Evolutionary conservation across 2,113 vertebrate genomes (phyloP).

Genomic region (Ancistrus triradiatus): DNA sequence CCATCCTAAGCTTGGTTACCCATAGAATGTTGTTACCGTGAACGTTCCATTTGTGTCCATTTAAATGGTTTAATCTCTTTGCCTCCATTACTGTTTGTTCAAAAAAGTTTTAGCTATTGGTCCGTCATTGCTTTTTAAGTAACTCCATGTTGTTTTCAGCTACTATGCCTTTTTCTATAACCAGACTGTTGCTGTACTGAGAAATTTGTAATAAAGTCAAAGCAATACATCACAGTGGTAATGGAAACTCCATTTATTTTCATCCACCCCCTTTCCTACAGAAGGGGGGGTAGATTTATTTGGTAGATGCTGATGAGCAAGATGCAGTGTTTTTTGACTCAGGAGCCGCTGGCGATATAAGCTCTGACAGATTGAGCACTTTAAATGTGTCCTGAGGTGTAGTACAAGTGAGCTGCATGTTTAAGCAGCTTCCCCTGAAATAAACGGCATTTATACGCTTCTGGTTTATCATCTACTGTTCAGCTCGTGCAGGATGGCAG

Average conservation of each 20-base stretch:
- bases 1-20: too few species aligned
- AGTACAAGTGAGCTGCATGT: slow-evolving; percentile 31
- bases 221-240: slow-evolving; percentile 18
- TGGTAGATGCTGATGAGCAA: slow-evolving; percentile 32
- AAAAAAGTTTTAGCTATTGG: too few species aligned
- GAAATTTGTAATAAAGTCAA: neutral
- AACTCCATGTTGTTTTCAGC: too few species aligned
- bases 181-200: too few species aligned
- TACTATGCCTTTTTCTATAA: too few species aligned
- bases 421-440: slow-evolving; percentile 21
- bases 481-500: slow-evolving; percentile 6
- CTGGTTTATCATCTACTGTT: neutral
- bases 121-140: too few species aligned
- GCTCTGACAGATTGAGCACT: slow-evolving; percentile 30
- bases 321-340: slow-evolving; percentile 31
- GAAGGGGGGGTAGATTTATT: slow-evolving; percentile 11
- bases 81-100: too few species aligned
- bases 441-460: slow-evolving; percentile 10
- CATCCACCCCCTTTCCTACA: neutral
- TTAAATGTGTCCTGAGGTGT: slow-evolving; percentile 24
- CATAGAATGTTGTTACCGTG: too few species aligned
- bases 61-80: too few species aligned
- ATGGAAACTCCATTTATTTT: slow-evolving; percentile 13
- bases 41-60: too few species aligned
- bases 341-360: slow-evolving; percentile 21